These are phyloP conservation scores for Cinara cedri DNA, from an alignment of 2,888 invertebrate genomes.

Conservation along the genomic window DNA sequence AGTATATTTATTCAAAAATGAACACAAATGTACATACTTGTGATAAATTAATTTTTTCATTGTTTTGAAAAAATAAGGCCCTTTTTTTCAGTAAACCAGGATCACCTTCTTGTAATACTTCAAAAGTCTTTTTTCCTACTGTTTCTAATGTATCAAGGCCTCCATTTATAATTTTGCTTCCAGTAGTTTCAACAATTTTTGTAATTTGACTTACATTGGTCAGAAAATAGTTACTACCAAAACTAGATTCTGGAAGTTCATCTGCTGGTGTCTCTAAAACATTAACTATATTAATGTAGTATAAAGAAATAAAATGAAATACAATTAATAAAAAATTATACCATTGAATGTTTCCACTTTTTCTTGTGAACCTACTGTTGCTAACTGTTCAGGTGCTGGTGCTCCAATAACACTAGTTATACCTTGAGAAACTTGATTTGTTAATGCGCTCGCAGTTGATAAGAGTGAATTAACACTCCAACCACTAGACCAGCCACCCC, in stretches of 20 bases:
- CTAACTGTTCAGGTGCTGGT: constrained; percentile 81
- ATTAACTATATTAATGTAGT: neutral
- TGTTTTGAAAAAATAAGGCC: constrained; percentile 70
- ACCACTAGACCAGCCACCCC: constrained; percentile 82
- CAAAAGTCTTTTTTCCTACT: constrained; percentile 94
- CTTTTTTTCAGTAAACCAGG: constrained; percentile 83
- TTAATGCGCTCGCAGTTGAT: constrained; percentile 79
- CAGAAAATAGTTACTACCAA: constrained; percentile 37
- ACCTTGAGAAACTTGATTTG: constrained; percentile 82
- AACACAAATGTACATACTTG: constrained; percentile 62
- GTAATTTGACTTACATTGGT: constrained; percentile 58
- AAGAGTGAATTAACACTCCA: constrained; percentile 75
- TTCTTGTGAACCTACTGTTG: constrained; percentile 64
- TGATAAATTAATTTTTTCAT: constrained; percentile 71
- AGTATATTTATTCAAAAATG: constrained; percentile 1
- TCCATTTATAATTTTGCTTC: constrained; percentile 77
- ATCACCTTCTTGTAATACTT: constrained; percentile 89
- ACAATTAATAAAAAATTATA: neutral
- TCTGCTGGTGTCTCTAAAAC: constrained; percentile 21
- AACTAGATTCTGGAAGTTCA: constrained; percentile 31
- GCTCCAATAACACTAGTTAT: constrained; percentile 80
- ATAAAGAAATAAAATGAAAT: neutral
- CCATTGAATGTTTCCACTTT: constrained; percentile 57
- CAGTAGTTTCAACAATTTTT: constrained; percentile 74
- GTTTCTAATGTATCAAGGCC: constrained; percentile 88